Conservation (phyloP, 2,888 invertebrate species). For the Eurytoma californica region DNA sequence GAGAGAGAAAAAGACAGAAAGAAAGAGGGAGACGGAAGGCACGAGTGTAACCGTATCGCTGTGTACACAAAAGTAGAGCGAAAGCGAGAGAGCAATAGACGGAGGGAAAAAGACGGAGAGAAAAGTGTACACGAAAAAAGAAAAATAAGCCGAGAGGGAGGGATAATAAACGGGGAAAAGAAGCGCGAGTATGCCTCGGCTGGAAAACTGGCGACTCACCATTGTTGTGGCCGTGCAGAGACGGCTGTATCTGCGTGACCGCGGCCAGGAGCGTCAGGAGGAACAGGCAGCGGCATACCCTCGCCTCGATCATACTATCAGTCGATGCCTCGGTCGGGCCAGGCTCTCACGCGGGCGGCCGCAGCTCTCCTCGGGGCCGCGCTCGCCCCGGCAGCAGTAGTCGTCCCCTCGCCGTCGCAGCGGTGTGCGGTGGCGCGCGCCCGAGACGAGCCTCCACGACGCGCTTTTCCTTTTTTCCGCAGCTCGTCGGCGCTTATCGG, state of each 20-base stretch:
- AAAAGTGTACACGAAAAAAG: too few relatives aligned
- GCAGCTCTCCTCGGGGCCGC: slow-evolving; percentile 19
- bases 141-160: neutral
- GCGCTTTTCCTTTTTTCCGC: neutral
- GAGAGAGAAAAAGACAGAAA: neutral
- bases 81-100: neutral
- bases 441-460: neutral
- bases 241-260: slow-evolving; percentile 82
- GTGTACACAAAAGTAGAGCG: slow-evolving; percentile 3
- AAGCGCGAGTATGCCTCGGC: slow-evolving; percentile 67
- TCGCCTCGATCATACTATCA: slow-evolving; percentile 77
- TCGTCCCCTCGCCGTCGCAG: slow-evolving; percentile 20
- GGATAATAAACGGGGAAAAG: neutral
- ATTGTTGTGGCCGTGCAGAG: slow-evolving; percentile 85
- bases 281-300: slow-evolving; percentile 82
- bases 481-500: neutral
- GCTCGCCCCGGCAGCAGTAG: neutral
- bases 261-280: slow-evolving; percentile 82
- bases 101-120: neutral
- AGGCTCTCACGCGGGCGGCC: slow-evolving; percentile 15
- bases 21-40: neutral
- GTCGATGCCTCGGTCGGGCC: slow-evolving; percentile 4
- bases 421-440: neutral
- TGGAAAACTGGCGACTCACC: slow-evolving; percentile 78
- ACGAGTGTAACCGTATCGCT: neutral